Evolutionary conservation across 2,797 vertebrate genomes (phyloP).

Genomic region (Chaenodraco wilsoni): DNA sequence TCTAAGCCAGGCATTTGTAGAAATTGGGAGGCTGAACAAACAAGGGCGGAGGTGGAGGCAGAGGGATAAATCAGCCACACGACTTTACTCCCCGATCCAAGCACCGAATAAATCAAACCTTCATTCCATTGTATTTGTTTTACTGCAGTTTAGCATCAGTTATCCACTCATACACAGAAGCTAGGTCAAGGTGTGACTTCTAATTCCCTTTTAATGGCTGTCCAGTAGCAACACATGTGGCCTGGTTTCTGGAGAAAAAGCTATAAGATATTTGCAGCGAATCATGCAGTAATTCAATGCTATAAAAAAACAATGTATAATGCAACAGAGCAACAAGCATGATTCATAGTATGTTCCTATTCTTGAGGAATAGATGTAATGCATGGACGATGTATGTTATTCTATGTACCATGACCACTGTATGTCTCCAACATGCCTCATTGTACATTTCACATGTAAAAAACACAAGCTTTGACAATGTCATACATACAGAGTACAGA

Average conservation of each 20-base stretch:
- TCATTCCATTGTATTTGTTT: slow-evolving; percentile 52
- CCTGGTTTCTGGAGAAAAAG: slow-evolving; percentile 21
- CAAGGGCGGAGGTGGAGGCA: slow-evolving; percentile 47
- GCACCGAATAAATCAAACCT: slow-evolving; percentile 57
- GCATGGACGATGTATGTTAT: neutral
- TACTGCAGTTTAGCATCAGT: slow-evolving; percentile 46
- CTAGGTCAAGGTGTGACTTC: slow-evolving; percentile 43
- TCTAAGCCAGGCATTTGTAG: slow-evolving; percentile 59
- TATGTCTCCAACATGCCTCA: slow-evolving; percentile 11
- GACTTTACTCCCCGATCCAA: slow-evolving; percentile 37
- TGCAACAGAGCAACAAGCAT: slow-evolving; percentile 11
- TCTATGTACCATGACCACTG: slow-evolving; percentile 25
- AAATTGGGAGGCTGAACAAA: slow-evolving; percentile 62
- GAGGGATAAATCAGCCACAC: slow-evolving; percentile 61
- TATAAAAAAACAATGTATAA: slow-evolving; percentile 8
- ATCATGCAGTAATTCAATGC: slow-evolving; percentile 9
- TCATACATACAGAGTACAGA: slow-evolving; percentile 48
- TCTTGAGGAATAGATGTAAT: slow-evolving; percentile 23
- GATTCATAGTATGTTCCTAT: slow-evolving; percentile 1
- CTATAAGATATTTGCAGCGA: neutral
- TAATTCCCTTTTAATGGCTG: slow-evolving; percentile 34
- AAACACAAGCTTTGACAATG: slow-evolving; percentile 33
- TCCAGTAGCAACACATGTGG: slow-evolving; percentile 18
- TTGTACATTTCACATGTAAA: slow-evolving; percentile 40
- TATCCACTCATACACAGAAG: slow-evolving; percentile 31